Evolutionary conservation across 64 coral and sea anemone species (phyloP), one percentile per base, ranked within the genome.

Genomic region (Pocillopora verrucosa): DNA sequence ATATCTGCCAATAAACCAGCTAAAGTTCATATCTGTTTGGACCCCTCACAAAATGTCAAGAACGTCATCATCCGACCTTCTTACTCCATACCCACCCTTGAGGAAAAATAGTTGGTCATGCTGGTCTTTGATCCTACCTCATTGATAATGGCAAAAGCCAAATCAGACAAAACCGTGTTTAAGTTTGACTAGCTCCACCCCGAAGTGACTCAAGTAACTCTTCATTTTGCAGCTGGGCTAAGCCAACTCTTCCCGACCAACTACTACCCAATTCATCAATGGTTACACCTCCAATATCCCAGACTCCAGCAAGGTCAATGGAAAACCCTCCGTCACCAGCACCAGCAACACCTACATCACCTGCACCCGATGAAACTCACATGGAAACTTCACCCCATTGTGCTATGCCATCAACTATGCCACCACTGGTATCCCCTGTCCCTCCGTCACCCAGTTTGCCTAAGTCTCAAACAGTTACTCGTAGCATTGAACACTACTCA

Each of bases 41-140:
- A 72, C n/a, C 82, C 22, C 36, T 86, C 79, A 30, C 30, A 30
- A 30, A 30, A 30, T 30, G 30, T 30, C 37, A 90, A 90, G 22
- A 90, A 83, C 15, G 89, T 65, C n/a, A 90, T 90, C 80, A 82
- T 90, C 38, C 74, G 56, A 82, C 89, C 77, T 9, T 67, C 83
- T 82, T 83, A 90, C 79, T 45, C 64, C 72, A 90, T 90, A 19
- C 89, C 89, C 16, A 90, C 89, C 5, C 74, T 88, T 22, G n/a
- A 88, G 37, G 87, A 88, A 22, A 88, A 88, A 14, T 80, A 80
- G 61, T 30, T 0, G 30, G 30, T 30, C 30, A 37, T 91, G 80
- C 86, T 80, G 16, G 65, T 67, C 22, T 82, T 90, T 72, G 88
- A 77, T 89, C 87, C 34, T 94, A 94, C 72, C 61, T 90, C 11